phyloP scores from a whole-genome alignment of 2,888 invertebrate genomes.

The Zelleria hepariella region DNA sequence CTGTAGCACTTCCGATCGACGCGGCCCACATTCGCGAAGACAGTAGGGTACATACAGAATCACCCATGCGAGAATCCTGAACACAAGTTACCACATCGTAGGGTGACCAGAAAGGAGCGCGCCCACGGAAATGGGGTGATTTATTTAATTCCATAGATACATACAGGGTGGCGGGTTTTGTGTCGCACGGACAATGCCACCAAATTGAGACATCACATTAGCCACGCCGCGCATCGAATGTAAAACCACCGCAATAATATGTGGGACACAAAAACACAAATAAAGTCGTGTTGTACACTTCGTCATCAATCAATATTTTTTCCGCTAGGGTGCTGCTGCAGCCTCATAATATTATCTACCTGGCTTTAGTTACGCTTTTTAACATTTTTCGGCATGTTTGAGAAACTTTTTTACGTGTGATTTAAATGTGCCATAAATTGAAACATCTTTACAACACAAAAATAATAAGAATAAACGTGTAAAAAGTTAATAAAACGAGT shows the following conservation, averaged over 20 bases:
- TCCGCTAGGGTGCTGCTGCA: constrained; percentile 19
- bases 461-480: no score
- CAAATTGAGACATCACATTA: constrained; percentile 64
- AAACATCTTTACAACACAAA: not conserved
- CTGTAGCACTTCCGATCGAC: not conserved
- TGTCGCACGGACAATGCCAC: constrained; percentile 41
- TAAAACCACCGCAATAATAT: constrained; percentile 21
- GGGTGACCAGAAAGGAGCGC: constrained; percentile 19
- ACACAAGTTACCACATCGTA: not conserved
- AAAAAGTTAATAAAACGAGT: no score
- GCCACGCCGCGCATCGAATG: constrained; percentile 25
- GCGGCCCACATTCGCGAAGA: not conserved
- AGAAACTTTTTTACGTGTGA: not conserved
- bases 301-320: constrained; percentile 24
- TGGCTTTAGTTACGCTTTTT: constrained; percentile 10
- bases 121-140: constrained; percentile 29
- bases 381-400: constrained; percentile 7
- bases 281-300: constrained; percentile 4
- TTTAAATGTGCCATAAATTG: not conserved
- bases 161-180: constrained; percentile 22
- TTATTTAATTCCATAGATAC: constrained; percentile 23
- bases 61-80: not conserved
- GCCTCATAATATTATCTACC: constrained; percentile 10
- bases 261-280: constrained; percentile 21
- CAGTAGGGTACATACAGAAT: not conserved